Evolutionary conservation across 2,888 invertebrate species (phyloP), one percentile per base, ranked within the genome.

Genomic region (Aleiodes testaceus): DNA sequence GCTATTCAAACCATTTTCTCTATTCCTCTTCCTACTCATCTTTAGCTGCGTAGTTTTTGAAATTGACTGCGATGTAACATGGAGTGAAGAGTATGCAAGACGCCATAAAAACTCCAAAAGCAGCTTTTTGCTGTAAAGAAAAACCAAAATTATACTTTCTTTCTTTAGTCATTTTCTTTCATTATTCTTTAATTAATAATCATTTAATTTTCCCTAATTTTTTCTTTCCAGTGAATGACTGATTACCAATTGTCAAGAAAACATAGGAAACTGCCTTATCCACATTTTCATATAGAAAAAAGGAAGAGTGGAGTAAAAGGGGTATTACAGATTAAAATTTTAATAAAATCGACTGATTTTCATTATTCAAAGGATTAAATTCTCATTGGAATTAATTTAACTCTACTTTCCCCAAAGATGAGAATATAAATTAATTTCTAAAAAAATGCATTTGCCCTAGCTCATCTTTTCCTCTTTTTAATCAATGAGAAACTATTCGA

Each of bases 81-180:
- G 75, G 75, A 22, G 2, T 52, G 2, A 20, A 22, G n/a, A 44
- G 12, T 11, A 66, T 3, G 26, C 47, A 70, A 14, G 14, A 1
- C 26, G 36, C 16, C 20, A 75, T 68, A 12, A 1, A 14, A 45
- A 50, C 4, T 4, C 74, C 76, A 50, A 67, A 55, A 26, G 52
- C 73, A 1, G 69, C n/a, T 44, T 73, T 73, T 36, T 63, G 73
- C 75, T 75, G 67, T 11, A 9, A 3, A 30, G 61, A 66, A 49
- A 55, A 45, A 14, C n/a, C n/a, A 55, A 59, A 11, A 52, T 71
- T 20, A 59, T 30, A n/a, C n/a, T 59, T 7, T 18, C n/a, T 26
- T 26, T 14, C n/a, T 12, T 26, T 18, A 3, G 18, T 50, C 1
- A 2, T 50, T 18, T 50, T 5, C 7, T 50, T 36, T 36, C 2